Percentiles rank a stretch among this genome's conserved stretches.
These are phyloP conservation scores for Cladopsammia gracilis DNA, from an alignment of 64 coral and sea anemone species.

Conservation along the genomic window DNA sequence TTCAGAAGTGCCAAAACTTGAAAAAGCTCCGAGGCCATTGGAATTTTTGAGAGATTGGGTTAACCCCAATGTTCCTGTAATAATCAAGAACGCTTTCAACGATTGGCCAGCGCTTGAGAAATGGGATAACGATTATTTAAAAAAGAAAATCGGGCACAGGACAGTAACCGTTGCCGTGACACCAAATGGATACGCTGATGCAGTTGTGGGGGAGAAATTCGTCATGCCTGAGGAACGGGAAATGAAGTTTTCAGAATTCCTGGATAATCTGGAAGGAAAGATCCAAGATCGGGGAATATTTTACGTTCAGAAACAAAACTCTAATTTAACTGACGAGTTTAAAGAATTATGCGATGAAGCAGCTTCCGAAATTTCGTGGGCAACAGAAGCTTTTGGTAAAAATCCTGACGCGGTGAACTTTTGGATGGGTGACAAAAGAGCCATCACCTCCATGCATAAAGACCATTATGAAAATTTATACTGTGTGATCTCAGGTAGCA, in stretches of 20 bases:
- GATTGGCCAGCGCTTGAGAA: conserved; percentile 90
- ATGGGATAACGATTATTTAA: conserved; percentile 83
- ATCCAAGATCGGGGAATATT: conserved; percentile 77
- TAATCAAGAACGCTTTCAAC: conserved; percentile 90
- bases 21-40: conserved; percentile 66
- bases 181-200: conserved; percentile 97
- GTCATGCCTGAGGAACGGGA: conserved; percentile 93
- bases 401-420: conserved; percentile 95
- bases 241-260: conserved; percentile 75
- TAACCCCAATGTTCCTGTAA: conserved; percentile 78
- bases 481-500: conserved; percentile 91
- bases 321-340: conserved; percentile 94
- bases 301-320: conserved; percentile 99
- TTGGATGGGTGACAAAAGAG: conserved; percentile 96
- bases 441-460: conserved; percentile 97
- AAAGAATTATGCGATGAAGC: conserved; percentile 80
- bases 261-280: conserved; percentile 79
- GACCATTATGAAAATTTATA: conserved; percentile 98
- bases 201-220: conserved; percentile 84
- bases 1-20: conserved; percentile 63
- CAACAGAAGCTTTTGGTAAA: conserved; percentile 92
- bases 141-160: conserved; percentile 73
- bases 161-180: conserved; percentile 95
- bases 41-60: conserved; percentile 88
- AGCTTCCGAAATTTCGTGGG: conserved; percentile 87